Conservation (phyloP, 2,113 vertebrate species). For the Leucosticte australis region DNA sequence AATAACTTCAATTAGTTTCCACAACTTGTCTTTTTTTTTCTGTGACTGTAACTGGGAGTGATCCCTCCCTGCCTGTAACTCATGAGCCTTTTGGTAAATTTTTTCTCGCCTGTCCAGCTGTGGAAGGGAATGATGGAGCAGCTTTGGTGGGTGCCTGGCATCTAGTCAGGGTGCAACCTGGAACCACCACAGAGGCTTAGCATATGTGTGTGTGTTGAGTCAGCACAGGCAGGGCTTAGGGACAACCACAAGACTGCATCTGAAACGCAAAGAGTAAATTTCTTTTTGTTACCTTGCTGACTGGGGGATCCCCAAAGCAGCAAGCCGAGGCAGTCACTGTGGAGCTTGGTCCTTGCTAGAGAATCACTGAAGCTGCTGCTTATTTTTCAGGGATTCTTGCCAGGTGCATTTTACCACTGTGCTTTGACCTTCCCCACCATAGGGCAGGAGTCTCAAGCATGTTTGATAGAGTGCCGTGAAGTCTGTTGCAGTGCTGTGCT, state of each 20-base stretch:
- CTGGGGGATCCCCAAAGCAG: background rate
- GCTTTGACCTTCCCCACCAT: background rate
- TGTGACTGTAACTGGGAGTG: background rate
- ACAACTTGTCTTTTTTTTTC: background rate
- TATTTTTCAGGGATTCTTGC: background rate
- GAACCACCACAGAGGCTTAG: background rate
- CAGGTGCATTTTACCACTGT: background rate
- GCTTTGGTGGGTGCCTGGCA: background rate
- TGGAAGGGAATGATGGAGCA: background rate
- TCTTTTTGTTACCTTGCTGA: background rate
- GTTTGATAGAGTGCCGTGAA: background rate
- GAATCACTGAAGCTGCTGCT: background rate
- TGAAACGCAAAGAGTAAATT: background rate
- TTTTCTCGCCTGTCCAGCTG: background rate
- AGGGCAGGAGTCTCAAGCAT: background rate
- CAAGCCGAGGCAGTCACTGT: background rate
- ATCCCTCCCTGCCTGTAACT: background rate
- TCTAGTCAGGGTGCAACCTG: background rate
- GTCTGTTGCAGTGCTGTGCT: background rate
- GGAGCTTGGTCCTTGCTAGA: background rate
- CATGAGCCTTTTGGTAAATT: background rate
- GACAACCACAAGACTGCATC: accelerated
- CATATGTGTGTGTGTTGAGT: background rate
- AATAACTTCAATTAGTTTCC: background rate
- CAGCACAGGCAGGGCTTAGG: background rate